Evolutionary conservation across 2,888 invertebrate genomes (phyloP).

Genomic region (Papilio protenor): DNA sequence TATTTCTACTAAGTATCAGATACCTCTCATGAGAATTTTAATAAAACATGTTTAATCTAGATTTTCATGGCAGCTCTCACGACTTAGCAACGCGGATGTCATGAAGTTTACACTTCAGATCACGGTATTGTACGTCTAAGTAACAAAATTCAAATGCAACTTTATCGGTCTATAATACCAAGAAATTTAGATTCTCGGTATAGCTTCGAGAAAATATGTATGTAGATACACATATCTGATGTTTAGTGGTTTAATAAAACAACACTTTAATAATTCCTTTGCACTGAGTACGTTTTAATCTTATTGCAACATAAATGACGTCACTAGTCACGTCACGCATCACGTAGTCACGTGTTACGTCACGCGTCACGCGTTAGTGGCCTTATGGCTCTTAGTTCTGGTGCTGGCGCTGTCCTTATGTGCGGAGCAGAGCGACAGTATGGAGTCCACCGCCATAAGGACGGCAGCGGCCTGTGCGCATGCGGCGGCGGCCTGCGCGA

Average conservation of each 20-base stretch:
- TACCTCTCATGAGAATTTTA: not conserved
- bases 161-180: not conserved
- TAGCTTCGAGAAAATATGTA: not conserved
- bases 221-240: not conserved
- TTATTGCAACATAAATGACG: slow-evolving; percentile 43
- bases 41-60: slow-evolving; percentile 14
- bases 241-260: not conserved
- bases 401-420: slow-evolving; percentile 63
- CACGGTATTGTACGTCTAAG: slow-evolving; percentile 5
- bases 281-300: slow-evolving; percentile 31
- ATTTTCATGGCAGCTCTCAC: slow-evolving; percentile 6
- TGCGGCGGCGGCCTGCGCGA: slow-evolving; percentile 64
- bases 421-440: slow-evolving; percentile 69
- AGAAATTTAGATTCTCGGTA: not conserved
- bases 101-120: not conserved
- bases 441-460: slow-evolving; percentile 65
- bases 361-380: slow-evolving; percentile 47
- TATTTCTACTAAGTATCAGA: not conserved
- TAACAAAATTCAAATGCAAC: not conserved
- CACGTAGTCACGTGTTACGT: slow-evolving; percentile 46
- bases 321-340: slow-evolving; percentile 49
- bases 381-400: slow-evolving; percentile 59
- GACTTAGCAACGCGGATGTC: slow-evolving; percentile 22
- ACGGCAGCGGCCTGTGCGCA: slow-evolving; percentile 67
- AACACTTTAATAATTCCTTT: not conserved